Percentiles rank a stretch among this genome's conserved stretches.
phyloP scores from a whole-genome alignment of 2,888 invertebrate genomes.

The Micropterix aruncella region DNA sequence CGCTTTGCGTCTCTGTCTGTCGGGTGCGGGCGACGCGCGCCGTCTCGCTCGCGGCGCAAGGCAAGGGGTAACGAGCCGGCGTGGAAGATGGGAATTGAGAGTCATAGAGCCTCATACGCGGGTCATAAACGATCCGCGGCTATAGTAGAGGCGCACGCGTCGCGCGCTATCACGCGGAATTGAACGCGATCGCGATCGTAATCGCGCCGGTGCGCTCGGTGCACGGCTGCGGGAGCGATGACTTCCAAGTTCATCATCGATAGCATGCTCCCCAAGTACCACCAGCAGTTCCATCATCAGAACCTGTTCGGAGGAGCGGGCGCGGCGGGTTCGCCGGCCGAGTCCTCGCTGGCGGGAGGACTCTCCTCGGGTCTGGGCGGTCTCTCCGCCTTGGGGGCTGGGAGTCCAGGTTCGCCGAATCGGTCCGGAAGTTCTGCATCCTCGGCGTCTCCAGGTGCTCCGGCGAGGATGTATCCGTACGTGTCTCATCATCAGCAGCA shows the following conservation, averaged over 20 bases:
- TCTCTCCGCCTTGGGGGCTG: constrained; percentile 46
- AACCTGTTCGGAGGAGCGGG: constrained; percentile 37
- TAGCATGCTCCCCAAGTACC: constrained; percentile 96
- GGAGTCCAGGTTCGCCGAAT: constrained; percentile 47
- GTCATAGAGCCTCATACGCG: constrained; percentile 76
- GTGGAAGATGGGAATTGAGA: constrained; percentile 58
- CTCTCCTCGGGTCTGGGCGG: constrained; percentile 46
- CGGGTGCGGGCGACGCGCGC: constrained; percentile 11
- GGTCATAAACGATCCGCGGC: constrained; percentile 76
- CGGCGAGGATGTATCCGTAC: constrained; percentile 86
- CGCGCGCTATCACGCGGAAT: too few relatives aligned
- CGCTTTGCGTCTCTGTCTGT: constrained; percentile 37
- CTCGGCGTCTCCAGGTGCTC: constrained; percentile 57
- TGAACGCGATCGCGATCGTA: background rate
- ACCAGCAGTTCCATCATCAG: constrained; percentile 54
- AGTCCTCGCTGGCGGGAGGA: constrained; percentile 45
- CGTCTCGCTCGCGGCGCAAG: constrained; percentile 18
- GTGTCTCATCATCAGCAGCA: constrained; percentile 70
- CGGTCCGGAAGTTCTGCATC: constrained; percentile 46
- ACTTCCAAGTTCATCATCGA: constrained; percentile 96
- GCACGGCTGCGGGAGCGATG: constrained; percentile 51
- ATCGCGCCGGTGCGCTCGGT: constrained; percentile 27
- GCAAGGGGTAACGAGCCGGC: constrained; percentile 35
- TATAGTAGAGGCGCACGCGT: constrained; percentile 43
- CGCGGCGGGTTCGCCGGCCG: constrained; percentile 62